A percentile compares a stretch with the other conserved stretches of the same genome.
phyloP scores from a whole-genome alignment of 2,113 vertebrate genomes.

The Smithornis capensis region DNA sequence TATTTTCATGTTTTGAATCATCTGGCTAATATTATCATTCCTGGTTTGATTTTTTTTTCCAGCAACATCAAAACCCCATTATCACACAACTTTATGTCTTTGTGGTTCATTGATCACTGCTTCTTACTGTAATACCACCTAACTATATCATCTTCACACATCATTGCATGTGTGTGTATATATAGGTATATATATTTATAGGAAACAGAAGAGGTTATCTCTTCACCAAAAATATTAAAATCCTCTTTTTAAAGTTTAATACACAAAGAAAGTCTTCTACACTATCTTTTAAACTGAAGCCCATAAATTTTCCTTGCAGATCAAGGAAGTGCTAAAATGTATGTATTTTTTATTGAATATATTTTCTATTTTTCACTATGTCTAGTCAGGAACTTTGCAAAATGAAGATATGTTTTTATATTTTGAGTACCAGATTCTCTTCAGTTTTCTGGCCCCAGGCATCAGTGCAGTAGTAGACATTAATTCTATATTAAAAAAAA shows the following conservation, averaged over 20 bases:
- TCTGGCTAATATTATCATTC: not conserved
- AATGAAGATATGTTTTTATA: not conserved
- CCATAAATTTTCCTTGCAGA: not conserved
- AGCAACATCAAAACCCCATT: not conserved
- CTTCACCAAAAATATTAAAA: not conserved
- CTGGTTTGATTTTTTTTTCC: not conserved
- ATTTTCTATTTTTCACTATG: not conserved
- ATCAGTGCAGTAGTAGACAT: not conserved
- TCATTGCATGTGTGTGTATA: not conserved
- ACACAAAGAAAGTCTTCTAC: not conserved
- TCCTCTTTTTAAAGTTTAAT: not conserved
- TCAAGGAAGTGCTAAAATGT: not conserved
- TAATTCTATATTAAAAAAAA: not conserved
- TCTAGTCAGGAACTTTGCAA: slow-evolving; percentile 8
- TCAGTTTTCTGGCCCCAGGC: not conserved
- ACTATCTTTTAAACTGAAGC: not conserved
- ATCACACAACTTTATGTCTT: not conserved
- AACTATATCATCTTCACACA: not conserved
- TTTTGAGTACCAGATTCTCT: not conserved
- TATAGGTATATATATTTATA: not conserved
- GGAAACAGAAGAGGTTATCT: not conserved
- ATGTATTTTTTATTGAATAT: not conserved
- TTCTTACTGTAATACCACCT: not conserved
- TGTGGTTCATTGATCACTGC: not conserved
- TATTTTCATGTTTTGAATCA: not conserved